Conservation (phyloP, 2,888 invertebrate species). For the Alsophila aescularia region DNA sequence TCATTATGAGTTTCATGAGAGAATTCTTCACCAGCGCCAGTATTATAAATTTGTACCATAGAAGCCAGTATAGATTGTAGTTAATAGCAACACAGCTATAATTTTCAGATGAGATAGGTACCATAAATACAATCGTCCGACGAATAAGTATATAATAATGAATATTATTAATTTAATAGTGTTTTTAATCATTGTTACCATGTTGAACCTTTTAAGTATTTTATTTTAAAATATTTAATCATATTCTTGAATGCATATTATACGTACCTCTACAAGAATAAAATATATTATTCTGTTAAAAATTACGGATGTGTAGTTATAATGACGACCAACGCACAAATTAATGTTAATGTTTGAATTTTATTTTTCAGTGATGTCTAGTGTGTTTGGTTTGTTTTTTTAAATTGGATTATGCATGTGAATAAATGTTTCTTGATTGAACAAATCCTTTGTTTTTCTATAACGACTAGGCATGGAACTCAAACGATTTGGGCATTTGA, state of each 20-base stretch:
- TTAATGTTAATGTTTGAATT: slow-evolving; percentile 59
- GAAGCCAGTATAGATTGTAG: too few species aligned
- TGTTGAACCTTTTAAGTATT: slow-evolving; percentile 15
- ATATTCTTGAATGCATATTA: neutral
- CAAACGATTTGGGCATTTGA: neutral
- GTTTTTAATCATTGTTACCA: too few species aligned
- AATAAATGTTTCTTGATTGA: slow-evolving; percentile 80
- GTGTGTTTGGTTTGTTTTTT: slow-evolving; percentile 81
- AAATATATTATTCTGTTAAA: neutral
- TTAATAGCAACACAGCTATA: too few species aligned
- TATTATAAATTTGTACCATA: too few species aligned
- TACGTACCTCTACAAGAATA: neutral
- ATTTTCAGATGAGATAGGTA: too few species aligned
- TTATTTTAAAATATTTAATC: neutral
- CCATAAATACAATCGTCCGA: slow-evolving; percentile 2
- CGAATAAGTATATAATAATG: slow-evolving; percentile 1
- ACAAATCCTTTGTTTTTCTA: slow-evolving; percentile 30
- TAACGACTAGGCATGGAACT: neutral
- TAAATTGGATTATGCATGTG: slow-evolving; percentile 76
- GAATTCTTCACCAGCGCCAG: too few species aligned
- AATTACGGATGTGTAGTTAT: neutral
- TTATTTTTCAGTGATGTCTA: slow-evolving; percentile 68
- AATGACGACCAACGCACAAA: slow-evolving; percentile 50
- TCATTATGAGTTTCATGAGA: too few species aligned
- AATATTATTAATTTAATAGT: neutral